Evolutionary conservation across 2,888 invertebrate species (phyloP), one percentile per base, ranked within the genome.

Genomic region (Agrotis segetum): DNA sequence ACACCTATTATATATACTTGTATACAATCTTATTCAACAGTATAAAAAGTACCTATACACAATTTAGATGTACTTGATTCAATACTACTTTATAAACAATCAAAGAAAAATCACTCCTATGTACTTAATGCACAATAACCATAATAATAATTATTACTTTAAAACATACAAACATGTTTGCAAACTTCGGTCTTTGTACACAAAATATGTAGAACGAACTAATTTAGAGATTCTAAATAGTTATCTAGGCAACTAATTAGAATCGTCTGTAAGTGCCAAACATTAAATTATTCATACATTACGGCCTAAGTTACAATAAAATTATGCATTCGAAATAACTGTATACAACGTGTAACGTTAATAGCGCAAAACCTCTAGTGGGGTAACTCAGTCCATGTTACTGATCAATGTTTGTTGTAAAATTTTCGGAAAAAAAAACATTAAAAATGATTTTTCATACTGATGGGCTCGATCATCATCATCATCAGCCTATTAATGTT

Each of bases 41-140:
- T 86, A 85, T 83, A 84, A 87, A 85, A 81, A 74, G 71, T 84
- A 83, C 81, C 71, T 74, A 73, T 66, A 85, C 49, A 64, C 49
- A 60, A 16, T 64, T 58, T 40, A 53, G 9, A 63, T 60, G 61
- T 63, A 67, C 52, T 56, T 29, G 47, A 34, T 67, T 55, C 24
- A 34, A 34, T 34, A 52, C 55, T 78, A 77, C 21, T 50, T 49
- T 34, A 34, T 7, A 62, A 58, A 71, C 34, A 61, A 34, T 34
- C 6, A 34, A 34, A 52, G 60, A 19, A 47, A 68, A 60, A 72
- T 53, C 16, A 61, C 55, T 44, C 61, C 40, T 50, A 61, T 1
- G 11, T 24, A 49, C 47, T 49, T 59, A 40, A 24, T 56, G 29
- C 59, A 66, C 81, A 76, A 53, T 24, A 68, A 60, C 47, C 56